Conservation (phyloP, 2,113 vertebrate species). For the Pandion haliaetus region DNA sequence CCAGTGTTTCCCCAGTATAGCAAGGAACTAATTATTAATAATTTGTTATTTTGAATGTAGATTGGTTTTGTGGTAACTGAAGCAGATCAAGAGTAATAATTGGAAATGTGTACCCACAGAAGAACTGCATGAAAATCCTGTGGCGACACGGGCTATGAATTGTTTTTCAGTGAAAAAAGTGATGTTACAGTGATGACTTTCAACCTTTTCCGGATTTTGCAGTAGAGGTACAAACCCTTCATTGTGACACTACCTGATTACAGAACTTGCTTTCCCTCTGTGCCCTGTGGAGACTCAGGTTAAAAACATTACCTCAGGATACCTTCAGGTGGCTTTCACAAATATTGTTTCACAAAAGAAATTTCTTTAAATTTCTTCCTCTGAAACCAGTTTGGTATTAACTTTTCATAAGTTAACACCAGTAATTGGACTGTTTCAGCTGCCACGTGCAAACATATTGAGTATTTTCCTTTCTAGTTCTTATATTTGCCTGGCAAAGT, state of each 20-base stretch:
- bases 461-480: not conserved
- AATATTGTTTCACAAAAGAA: not conserved
- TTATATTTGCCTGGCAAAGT: not conserved
- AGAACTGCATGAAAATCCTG: not conserved
- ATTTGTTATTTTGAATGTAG: not conserved
- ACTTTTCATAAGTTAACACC: not conserved
- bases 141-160: rapidly evolving
- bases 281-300: not conserved
- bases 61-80: not conserved
- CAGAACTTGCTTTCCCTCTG: not conserved
- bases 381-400: not conserved
- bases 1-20: rapidly evolving
- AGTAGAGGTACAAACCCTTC: not conserved
- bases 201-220: not conserved
- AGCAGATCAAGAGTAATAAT: not conserved
- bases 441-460: rapidly evolving
- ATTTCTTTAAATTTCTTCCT: not conserved
- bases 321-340: not conserved
- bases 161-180: not conserved
- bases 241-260: rapidly evolving
- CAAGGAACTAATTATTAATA: not conserved
- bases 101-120: not conserved
- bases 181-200: no score
- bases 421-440: rapidly evolving
- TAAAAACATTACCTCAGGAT: not conserved